Base-by-base conservation (phyloP, 30 jellyfish, hydroid and myxozoan genomes). In the Sanderia malayensis region DNA sequence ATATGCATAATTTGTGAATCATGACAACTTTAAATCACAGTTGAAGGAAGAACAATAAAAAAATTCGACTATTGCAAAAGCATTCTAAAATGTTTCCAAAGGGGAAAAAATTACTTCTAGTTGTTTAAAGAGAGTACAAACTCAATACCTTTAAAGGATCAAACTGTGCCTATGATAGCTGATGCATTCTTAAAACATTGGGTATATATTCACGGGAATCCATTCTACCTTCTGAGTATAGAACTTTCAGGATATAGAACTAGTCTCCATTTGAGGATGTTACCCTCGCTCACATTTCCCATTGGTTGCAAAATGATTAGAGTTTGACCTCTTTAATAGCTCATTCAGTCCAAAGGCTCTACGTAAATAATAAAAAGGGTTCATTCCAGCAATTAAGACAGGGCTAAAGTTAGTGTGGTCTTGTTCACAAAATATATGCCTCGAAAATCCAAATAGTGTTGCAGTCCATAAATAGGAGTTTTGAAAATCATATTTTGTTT, bases 1-100 rank as follows among this genome's bases (percentile, higher is more conserved):
- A 2, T 73, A 57, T 32, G 85, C 85, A 11, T 58, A 21, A 41
- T 73, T 73, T 45, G 62, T 24, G 37, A 34, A 53, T 19, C 55
- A 53, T 23, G 61, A 52, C n/a, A 53, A 9, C 37, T 73, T 73
- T 57, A n/a, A 13, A 23, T 7, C 70, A 15, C 85, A 73, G 28
- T 58, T 73, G 31, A 25, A 29, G 26, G 58, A 72, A 21, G 58
- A 72, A 49, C 80, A 53, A 34, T 7, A 27, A 29, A 72, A 72
- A 49, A 78, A 72, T 37, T 27, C 84, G 17, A 28, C 20, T 26
- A 72, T 55, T 10, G 11, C 64, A 15, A 22, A 57, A 20, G 53
- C 80, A 8, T 47, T 8, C 26, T 19, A 53, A 18, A 23, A 9
- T 2, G 53, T 72, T 34, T 63, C 15, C 27, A 23, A 29, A 1